phyloP scores from a whole-genome alignment of 2,113 vertebrate genomes.

The Varanus komodoensis region DNA sequence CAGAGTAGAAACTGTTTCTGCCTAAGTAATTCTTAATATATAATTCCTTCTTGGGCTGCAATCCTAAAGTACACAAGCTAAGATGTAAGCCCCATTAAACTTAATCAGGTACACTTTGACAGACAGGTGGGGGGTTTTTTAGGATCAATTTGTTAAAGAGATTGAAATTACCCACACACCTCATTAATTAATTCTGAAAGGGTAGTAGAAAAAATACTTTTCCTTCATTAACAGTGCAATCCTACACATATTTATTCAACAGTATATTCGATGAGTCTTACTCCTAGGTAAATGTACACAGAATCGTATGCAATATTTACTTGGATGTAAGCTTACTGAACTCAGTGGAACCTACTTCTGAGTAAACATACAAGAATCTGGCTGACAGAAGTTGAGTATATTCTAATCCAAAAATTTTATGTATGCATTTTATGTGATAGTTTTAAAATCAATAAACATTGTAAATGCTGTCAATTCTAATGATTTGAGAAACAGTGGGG shows the following conservation, averaged over 20 bases:
- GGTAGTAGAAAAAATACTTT: slow-evolving; percentile 6
- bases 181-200: slow-evolving; percentile 20
- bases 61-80: neutral
- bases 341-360: neutral
- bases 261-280: neutral
- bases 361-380: neutral
- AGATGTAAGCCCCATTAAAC: neutral
- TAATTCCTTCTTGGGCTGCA: neutral
- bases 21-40: neutral
- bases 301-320: neutral
- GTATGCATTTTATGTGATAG: slow-evolving; percentile 12
- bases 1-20: neutral
- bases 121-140: neutral
- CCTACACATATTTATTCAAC: neutral
- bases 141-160: slow-evolving; percentile 1
- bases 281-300: neutral
- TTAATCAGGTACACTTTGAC: neutral
- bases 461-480: slow-evolving; percentile 12
- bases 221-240: neutral
- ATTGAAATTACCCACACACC: slow-evolving; percentile 33
- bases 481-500: slow-evolving; percentile 18
- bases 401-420: slow-evolving; percentile 18
- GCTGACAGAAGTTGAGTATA: neutral
- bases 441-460: slow-evolving; percentile 40
- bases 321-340: neutral